Percentiles rank a stretch among this genome's conserved stretches.
Conservation (phyloP, 1,140 invertebrate genomes). For the Melanaphis sacchari region DNA sequence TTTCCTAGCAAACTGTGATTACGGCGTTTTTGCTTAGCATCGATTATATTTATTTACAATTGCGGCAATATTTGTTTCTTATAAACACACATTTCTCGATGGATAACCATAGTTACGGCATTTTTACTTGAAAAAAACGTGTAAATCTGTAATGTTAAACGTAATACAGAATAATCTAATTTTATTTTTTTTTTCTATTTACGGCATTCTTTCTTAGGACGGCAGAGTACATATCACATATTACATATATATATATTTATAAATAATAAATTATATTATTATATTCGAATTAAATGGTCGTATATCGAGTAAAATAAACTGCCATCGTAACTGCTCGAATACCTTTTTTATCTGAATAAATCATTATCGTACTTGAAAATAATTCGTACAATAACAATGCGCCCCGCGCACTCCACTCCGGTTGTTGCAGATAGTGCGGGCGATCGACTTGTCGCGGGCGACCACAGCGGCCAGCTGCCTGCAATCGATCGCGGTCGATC, state of each 20-base stretch:
- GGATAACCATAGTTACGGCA: background rate
- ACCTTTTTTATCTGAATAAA: background rate
- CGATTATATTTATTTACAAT: background rate
- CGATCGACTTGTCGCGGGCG: slow-evolving; percentile 19
- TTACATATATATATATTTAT: no score
- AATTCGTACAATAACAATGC: background rate
- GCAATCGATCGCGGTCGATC: slow-evolving; percentile 40
- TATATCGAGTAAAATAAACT: no score
- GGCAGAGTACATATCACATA: no score
- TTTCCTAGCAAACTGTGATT: background rate
- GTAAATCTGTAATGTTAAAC: background rate
- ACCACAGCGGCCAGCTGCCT: background rate
- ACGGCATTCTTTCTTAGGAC: no score
- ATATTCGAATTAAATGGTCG: background rate
- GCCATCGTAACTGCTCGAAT: background rate
- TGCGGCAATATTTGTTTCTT: background rate
- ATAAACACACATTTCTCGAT: background rate
- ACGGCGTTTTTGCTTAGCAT: background rate
- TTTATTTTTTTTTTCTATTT: no score
- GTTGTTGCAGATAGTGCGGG: background rate
- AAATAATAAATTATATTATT: background rate
- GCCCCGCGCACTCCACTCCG: no score
- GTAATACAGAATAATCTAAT: background rate
- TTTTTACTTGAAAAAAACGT: background rate
- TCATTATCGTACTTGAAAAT: background rate